Percentiles rank a stretch among this genome's conserved stretches.
Conservation (phyloP, 2,113 vertebrate species). For the Embiotoca jacksoni region DNA sequence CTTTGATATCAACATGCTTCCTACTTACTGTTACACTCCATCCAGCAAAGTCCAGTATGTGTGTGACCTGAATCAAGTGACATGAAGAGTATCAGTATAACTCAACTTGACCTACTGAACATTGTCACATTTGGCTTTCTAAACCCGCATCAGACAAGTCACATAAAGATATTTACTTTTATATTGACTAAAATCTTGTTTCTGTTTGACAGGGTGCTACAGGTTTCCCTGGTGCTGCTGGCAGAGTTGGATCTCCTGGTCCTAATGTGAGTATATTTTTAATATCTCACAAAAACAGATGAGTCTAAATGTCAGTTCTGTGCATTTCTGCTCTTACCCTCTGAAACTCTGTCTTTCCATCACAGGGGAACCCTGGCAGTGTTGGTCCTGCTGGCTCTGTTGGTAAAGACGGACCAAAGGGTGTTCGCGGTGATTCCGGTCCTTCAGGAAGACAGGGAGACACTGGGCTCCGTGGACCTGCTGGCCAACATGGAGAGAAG, state of each 20-base stretch:
- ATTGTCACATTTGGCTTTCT: neutral
- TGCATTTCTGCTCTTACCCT: neutral
- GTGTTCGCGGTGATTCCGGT: slow-evolving; percentile 90
- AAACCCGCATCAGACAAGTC: neutral
- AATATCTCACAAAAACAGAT: neutral
- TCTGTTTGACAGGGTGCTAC: slow-evolving; percentile 89
- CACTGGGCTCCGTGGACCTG: slow-evolving; percentile 90
- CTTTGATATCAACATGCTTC: neutral
- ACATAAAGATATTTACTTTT: neutral
- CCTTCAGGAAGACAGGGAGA: slow-evolving; percentile 90
- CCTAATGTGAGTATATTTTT: slow-evolving; percentile 89
- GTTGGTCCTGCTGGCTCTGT: slow-evolving; percentile 87
- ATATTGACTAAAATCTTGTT: slow-evolving; percentile 14
- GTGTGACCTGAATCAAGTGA: too few relatives aligned
- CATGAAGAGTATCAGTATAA: neutral
- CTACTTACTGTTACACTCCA: neutral
- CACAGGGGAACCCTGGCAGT: slow-evolving; percentile 93
- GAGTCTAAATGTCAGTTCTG: neutral
- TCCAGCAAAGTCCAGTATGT: neutral
- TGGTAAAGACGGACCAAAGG: slow-evolving; percentile 98
- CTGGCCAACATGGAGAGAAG: slow-evolving; percentile 91
- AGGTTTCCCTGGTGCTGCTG: slow-evolving; percentile 97
- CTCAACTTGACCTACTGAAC: neutral
- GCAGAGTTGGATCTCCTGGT: slow-evolving; percentile 94
- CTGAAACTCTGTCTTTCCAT: slow-evolving; percentile 21